Percentiles rank a stretch among this genome's conserved stretches.
phyloP scores from a whole-genome alignment of 2,113 vertebrate genomes.

The Tursiops truncatus region DNA sequence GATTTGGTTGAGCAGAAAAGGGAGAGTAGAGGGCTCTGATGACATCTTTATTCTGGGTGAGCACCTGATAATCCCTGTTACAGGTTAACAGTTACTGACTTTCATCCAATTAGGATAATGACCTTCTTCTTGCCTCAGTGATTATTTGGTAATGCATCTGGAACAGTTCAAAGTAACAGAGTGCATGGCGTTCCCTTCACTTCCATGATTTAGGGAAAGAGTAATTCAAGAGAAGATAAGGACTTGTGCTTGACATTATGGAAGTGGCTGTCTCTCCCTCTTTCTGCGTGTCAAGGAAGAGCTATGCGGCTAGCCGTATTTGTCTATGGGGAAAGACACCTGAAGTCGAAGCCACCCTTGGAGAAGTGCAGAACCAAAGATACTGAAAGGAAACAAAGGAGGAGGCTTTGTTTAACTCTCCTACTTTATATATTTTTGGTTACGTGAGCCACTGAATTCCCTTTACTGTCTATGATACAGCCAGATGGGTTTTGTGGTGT shows the following conservation, averaged over 20 bases:
- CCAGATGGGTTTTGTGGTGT: neutral
- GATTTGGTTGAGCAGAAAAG: neutral
- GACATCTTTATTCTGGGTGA: neutral
- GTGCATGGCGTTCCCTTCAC: neutral
- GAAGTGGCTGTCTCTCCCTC: neutral
- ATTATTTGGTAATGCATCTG: neutral
- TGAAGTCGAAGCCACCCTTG: neutral
- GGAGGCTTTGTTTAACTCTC: neutral
- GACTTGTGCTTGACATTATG: neutral
- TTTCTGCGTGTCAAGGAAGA: neutral
- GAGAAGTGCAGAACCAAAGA: neutral
- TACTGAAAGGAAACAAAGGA: neutral
- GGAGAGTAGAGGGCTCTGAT: neutral
- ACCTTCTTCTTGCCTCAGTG: neutral
- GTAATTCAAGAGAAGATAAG: neutral
- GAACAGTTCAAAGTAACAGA: neutral
- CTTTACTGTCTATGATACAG: neutral
- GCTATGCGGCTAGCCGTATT: neutral
- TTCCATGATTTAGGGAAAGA: neutral
- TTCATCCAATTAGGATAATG: neutral
- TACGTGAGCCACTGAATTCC: neutral
- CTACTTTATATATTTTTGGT: too few species aligned
- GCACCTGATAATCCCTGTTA: neutral
- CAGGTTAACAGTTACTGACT: neutral
- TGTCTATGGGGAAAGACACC: neutral